These are phyloP conservation scores for Dicrostonyx torquatus DNA, from an alignment of 2,797 vertebrate species.

Conservation along the genomic window DNA sequence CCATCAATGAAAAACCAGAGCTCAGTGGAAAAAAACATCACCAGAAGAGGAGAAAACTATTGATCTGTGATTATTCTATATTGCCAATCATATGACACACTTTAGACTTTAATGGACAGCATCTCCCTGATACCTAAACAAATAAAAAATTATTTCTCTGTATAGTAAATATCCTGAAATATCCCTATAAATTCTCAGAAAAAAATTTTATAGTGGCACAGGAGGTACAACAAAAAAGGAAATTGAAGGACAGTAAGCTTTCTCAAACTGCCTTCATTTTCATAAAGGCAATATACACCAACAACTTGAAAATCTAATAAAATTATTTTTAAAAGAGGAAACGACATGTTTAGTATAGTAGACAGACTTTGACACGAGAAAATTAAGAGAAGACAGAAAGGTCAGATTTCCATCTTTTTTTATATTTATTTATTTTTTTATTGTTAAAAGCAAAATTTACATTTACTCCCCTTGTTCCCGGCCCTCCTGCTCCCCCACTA, in stretches of 20 bases:
- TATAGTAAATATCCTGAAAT: not conserved
- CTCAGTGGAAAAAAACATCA: not conserved
- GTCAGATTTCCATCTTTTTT: too few relatives aligned
- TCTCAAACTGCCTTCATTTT: not conserved
- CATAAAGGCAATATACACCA: not conserved
- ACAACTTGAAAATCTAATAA: not conserved
- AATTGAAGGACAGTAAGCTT: not conserved
- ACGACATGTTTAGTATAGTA: not conserved
- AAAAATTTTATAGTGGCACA: not conserved
- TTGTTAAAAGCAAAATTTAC: too few relatives aligned
- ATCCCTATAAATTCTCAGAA: not conserved
- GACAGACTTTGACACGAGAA: not conserved
- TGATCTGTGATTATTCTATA: not conserved
- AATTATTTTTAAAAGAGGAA: not conserved
- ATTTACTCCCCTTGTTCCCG: too few relatives aligned
- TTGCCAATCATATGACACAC: not conserved
- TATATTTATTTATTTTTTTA: too few relatives aligned
- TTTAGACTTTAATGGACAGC: not conserved
- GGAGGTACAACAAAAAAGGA: not conserved
- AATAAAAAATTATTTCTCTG: not conserved
- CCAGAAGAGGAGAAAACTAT: not conserved
- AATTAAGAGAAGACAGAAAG: not conserved
- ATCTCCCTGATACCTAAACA: not conserved
- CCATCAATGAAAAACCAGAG: not conserved
- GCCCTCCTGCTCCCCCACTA: too few relatives aligned